Evolutionary conservation across 1,140 invertebrate genomes (phyloP), one percentile per base, ranked within the genome.

Genomic region (Trichonephila inaurata): DNA sequence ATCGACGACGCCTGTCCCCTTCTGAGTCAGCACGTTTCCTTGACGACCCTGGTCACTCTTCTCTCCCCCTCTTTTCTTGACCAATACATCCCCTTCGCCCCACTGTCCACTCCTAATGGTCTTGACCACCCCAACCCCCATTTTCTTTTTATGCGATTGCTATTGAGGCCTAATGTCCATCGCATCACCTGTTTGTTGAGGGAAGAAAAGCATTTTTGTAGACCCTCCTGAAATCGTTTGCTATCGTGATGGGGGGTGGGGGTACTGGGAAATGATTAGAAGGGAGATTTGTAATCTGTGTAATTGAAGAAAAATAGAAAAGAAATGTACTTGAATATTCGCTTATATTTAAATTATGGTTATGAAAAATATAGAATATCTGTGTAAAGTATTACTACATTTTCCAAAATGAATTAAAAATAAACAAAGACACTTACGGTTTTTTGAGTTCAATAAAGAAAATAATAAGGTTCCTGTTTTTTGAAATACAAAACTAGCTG

Each of bases 11-110:
- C 72, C 28, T 77, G 72, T 77, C 72, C 72, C 16, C 16, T 40
- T 77, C 72, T 77, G 72, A 77, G 72, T 77, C 72, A 77, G 72
- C 72, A 77, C 28, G 72, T 77, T 77, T 77, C 72, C 72, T 77
- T 77, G 72, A 77, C 72, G 72, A 77, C 72, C 28, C 72, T 77
- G 18, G 72, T 18, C 66, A 28, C 21, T 51, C 51, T 51, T 12
- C 24, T 21, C 64, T 8, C 72, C 69, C 72, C 24, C 72, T 51
- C 10, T 12, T 51, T 51, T 51, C 51, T 77, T 77, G 72, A 77
- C 72, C 72, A 40, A 77, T 77, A 77, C 72, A 77, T 12, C 28
- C 61, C 28, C 69, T 19, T 69, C 16, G 14, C 72, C 72, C 16
- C 51, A 12, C 51, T 51, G 51, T 51, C 51, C 51, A 51, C 10